Evolutionary conservation across 1,140 invertebrate species (phyloP).

Genomic region (Zaprionus africanus): DNA sequence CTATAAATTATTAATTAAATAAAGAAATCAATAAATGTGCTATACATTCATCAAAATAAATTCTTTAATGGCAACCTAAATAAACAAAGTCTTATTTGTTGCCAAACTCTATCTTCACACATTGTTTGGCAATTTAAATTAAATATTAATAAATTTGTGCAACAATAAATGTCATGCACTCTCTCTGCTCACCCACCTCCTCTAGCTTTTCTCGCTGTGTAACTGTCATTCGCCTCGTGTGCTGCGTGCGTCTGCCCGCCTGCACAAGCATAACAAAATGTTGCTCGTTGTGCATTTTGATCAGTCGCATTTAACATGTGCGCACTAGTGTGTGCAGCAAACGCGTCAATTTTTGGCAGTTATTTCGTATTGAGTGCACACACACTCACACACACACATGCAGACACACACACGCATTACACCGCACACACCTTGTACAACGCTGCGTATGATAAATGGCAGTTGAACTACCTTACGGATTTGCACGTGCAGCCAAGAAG

Average conservation of each 20-base stretch:
- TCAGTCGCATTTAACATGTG: slow-evolving; percentile 49
- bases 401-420: slow-evolving; percentile 6
- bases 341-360: slow-evolving; percentile 59
- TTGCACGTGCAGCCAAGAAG: slow-evolving; percentile 63
- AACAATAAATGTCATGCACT: background rate
- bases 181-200: background rate
- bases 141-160: no score
- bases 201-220: background rate
- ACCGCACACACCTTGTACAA: slow-evolving; percentile 42
- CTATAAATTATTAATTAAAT: no score
- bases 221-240: background rate
- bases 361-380: slow-evolving; percentile 49
- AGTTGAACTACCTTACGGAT: slow-evolving; percentile 75
- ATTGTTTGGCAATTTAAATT: no score
- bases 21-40: no score
- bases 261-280: slow-evolving; percentile 45
- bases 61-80: no score
- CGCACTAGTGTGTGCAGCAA: slow-evolving; percentile 35
- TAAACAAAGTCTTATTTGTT: no score
- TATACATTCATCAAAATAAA: no score
- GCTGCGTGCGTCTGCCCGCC: slow-evolving; percentile 3
- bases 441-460: slow-evolving; percentile 78
- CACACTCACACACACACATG: slow-evolving; percentile 9
- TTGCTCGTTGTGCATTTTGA: slow-evolving; percentile 61
- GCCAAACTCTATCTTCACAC: no score